Evolutionary conservation across 2,113 vertebrate species (phyloP), one percentile per base, ranked within the genome.

Genomic region (Siphamia tubifer): DNA sequence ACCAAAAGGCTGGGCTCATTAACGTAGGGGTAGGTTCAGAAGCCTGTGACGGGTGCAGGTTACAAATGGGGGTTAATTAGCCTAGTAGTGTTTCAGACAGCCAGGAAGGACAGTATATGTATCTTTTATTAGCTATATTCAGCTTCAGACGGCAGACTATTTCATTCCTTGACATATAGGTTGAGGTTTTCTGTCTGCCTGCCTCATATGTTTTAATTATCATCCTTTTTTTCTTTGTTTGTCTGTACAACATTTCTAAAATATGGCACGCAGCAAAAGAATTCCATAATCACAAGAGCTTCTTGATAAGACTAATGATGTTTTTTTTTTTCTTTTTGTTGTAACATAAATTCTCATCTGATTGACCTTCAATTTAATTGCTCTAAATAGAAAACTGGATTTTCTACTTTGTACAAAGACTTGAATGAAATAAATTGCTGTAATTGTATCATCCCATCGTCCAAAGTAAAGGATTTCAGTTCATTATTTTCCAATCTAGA

Each of bases 11-110:
- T 28, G 21, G 35, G 58, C 57, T 81, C 21, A 10, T 81, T 85
- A 58, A 57, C 45, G 70, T 31, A 51, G 20, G 39, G 23, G 34
- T 20, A 49, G 44, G 65, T 82, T 84, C 38, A 82, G 70, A 82
- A 53, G 40, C 15, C 40, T 11, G 13, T 36, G 28, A 79, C 27
- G 15, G 68, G 25, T 40, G 44, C 16, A 65, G 52, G 51, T 68
- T 86, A 31, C 62, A 81, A 76, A 84, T 77, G 15, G 48, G 58
- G 77, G 81, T 71, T 89, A 81, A 86, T 89, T 81, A 73, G 64
- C 43, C 20, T 0, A 28, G 54, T 58, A 5, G 61, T 24, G 36
- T 17, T 62, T 72, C 34, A 45, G 56, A 55, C 6, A 25, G 20
- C 67, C 31, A 69, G 62, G 23, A 77, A 73, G 32, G 44, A 24